Base-by-base conservation (phyloP, 1,140 invertebrate genomes). In the Melitaea cinxia region DNA sequence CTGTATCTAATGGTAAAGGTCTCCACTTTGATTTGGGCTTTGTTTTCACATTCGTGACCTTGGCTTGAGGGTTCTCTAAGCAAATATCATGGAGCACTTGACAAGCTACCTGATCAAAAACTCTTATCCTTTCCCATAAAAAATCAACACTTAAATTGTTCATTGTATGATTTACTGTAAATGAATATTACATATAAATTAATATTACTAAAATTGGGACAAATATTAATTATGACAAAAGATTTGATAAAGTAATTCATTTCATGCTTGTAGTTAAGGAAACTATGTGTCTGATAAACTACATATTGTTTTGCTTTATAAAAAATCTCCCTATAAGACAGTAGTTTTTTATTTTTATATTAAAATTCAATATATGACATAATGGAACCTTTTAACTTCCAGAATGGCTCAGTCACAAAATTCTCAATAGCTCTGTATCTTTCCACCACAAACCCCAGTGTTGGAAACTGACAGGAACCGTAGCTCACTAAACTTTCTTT, bases 381-480 rank as follows among this genome's bases (percentile, higher is more conserved):
- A 4, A 15, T 63, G 59, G 75, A 88, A 94, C 93, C 93, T 94
- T 94, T 95, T 39, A 99, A 94, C 88, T 97, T 98, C 98, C 98
- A 99, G 91, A 99, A 99, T 7, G 93, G 90, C 91, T 99, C 97
- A 0, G 96, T 89, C 4, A 98, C 93, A 91, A 99, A 99, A 63
- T 94, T 94, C 89, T 98, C 94, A 68, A 98, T 96, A 14, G 97
- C 96, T 76, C 97, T 94, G 80, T 96, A 99, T 52, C 98, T 92
- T 85, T 99, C 98, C 0, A 99, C 98, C 19, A 99, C 97, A 93
- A 99, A 99, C 10, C 98, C 98, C 28, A 99, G 88, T 0, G 98
- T 99, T 30, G 98, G 98, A 90, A 99, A 99, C 80, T 99, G 98
- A 86, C 98, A 99, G 50, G 96, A 97, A 0, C 99, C 99, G 91